Evolutionary conservation across 2,797 vertebrate genomes (phyloP).

Genomic region (Enteromius treurensis): DNA sequence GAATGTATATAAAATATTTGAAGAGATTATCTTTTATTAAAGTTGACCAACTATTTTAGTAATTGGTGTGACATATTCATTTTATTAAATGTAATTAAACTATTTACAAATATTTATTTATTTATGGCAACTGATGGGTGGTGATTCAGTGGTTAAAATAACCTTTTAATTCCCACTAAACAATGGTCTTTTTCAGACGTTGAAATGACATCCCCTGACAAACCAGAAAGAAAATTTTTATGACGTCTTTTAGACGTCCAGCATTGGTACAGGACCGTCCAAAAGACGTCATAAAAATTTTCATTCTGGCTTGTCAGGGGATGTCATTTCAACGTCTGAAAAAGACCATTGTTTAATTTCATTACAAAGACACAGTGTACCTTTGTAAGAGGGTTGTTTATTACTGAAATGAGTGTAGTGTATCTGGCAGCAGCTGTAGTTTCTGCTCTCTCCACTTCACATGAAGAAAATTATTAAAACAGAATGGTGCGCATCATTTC

Average conservation of each 20-base stretch:
- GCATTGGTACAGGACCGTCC: no score
- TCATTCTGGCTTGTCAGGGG: no score
- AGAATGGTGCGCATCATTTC: slow-evolving; percentile 38
- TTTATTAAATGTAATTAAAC: background rate
- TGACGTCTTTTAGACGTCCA: no score
- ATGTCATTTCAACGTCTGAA: no score
- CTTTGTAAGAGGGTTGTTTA: slow-evolving; percentile 1
- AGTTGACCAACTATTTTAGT: background rate
- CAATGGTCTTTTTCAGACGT: background rate
- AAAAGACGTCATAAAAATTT: no score
- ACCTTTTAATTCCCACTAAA: background rate
- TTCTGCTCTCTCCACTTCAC: slow-evolving; percentile 38
- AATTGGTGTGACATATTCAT: background rate
- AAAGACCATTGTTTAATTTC: no score
- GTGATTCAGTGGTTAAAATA: background rate
- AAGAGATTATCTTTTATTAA: background rate
- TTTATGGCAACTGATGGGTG: background rate
- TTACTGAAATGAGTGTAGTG: slow-evolving; percentile 19
- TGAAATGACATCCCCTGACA: no score
- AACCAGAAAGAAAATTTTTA: no score
- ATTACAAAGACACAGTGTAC: slow-evolving; percentile 3
- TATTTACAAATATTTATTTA: background rate
- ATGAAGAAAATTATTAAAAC: slow-evolving; percentile 40
- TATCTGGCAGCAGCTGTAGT: slow-evolving; percentile 42
- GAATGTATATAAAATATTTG: background rate